Conservation (phyloP, 2,113 vertebrate genomes). For the Piprites chloris region DNA sequence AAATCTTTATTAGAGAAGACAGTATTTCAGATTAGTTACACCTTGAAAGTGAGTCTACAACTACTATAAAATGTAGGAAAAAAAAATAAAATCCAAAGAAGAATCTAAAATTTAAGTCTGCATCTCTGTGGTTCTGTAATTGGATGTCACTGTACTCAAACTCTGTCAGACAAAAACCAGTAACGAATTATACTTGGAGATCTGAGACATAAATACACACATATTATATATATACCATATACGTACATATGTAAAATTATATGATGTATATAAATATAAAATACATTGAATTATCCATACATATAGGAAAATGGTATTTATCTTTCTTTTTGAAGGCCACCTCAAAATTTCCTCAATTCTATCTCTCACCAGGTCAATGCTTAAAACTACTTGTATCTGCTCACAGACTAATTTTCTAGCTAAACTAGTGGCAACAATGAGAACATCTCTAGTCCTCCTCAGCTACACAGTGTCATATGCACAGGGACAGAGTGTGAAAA, state of each 20-base stretch:
- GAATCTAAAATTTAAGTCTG: background rate
- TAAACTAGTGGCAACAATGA: background rate
- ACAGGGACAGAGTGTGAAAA: background rate
- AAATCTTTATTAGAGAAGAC: background rate
- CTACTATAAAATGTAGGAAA: background rate
- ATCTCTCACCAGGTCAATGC: background rate
- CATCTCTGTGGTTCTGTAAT: background rate
- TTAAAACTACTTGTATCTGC: background rate
- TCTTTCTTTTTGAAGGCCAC: background rate
- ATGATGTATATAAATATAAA: background rate
- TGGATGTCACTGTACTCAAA: background rate
- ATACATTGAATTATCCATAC: background rate
- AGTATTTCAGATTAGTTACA: background rate
- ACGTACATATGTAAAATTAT: background rate
- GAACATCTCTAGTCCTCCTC: background rate
- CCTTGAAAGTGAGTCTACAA: background rate
- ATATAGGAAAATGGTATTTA: background rate
- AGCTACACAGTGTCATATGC: fast-evolving
- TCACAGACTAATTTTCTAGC: background rate
- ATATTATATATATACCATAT: no score
- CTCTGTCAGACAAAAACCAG: background rate
- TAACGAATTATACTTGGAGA: background rate
- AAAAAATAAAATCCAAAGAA: background rate
- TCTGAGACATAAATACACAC: background rate
- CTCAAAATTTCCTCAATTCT: background rate